Evolutionary conservation across 2,888 invertebrate species (phyloP), one percentile per base, ranked within the genome.

Genomic region (Exocentrus adspersus): DNA sequence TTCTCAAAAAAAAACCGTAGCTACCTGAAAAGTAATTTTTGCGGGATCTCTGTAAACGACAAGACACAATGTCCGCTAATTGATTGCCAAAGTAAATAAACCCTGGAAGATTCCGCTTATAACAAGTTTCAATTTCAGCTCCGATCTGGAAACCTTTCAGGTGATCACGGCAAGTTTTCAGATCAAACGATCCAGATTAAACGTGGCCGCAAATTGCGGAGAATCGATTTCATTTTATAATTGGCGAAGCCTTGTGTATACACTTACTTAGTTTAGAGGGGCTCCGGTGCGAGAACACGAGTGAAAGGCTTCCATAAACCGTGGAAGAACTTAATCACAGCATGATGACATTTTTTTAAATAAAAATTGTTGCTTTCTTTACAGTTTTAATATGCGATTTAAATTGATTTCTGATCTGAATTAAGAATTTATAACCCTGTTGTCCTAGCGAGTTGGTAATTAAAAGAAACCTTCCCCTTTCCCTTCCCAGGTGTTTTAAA

Each of bases 91-190:
- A 77, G 75, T 76, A 79, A 78, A 78, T 79, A 78, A 78, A 76
- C 69, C 68, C 66, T 67, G 62, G 68, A 70, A 69, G 70, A 72
- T 72, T 70, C 65, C 66, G 54, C 66, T 69, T 65, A 71, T 71
- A 72, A 72, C 70, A 73, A 77, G 80, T 78, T 79, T 78, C 79
- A 79, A 79, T 80, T 80, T 77, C 79, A 75, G 68, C 60, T 65
- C 62, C 75, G 79, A 76, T 77, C 74, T n/a, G 74, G 79, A 80
- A 80, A 77, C 79, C 79, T 79, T 80, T 78, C 79, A 80, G 79
- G 80, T 80, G 76, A 79, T 77, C 76, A 75, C 68, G 73, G 69
- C 63, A 75, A 75, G 75, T 77, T 76, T 72, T 72, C 70, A 74
- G 77, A 78, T 78, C 77, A 79, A 80, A 78, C 75, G 76, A 71